Evolutionary conservation across 2,113 vertebrate species (phyloP).

Genomic region (Ammodramus savannarum): DNA sequence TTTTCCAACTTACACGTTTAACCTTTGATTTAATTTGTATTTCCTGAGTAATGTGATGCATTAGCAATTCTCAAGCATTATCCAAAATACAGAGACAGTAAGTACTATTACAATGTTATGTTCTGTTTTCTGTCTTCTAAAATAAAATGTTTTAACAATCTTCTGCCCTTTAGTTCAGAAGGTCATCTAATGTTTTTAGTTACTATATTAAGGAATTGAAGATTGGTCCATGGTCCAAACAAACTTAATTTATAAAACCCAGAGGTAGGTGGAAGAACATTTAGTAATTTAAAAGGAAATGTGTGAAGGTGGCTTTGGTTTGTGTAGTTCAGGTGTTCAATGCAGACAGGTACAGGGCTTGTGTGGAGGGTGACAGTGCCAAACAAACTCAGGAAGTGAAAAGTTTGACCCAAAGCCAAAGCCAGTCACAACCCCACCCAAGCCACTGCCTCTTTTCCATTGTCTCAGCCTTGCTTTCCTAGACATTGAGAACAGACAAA

Average conservation of each 20-base stretch:
- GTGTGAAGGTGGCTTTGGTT: background rate
- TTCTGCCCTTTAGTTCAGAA: background rate
- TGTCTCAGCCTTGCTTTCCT: background rate
- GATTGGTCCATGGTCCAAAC: background rate
- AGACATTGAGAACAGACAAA: background rate
- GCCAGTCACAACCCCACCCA: background rate
- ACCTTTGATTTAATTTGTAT: background rate
- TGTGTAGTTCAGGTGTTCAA: background rate
- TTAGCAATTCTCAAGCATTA: background rate
- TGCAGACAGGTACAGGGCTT: background rate
- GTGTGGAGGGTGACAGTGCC: background rate
- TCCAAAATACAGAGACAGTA: background rate
- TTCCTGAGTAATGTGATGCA: background rate
- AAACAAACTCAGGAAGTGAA: background rate
- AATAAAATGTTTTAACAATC: background rate
- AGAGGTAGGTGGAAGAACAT: background rate
- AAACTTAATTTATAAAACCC: background rate
- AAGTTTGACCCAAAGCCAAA: background rate
- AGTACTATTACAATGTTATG: background rate
- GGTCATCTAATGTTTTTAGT: background rate
- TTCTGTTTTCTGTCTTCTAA: background rate
- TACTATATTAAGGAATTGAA: background rate
- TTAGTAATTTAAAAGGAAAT: background rate
- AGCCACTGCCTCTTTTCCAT: background rate
- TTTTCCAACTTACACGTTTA: background rate